Base-by-base conservation (phyloP, 2,888 invertebrate species). In the Drosophila rellima region DNA sequence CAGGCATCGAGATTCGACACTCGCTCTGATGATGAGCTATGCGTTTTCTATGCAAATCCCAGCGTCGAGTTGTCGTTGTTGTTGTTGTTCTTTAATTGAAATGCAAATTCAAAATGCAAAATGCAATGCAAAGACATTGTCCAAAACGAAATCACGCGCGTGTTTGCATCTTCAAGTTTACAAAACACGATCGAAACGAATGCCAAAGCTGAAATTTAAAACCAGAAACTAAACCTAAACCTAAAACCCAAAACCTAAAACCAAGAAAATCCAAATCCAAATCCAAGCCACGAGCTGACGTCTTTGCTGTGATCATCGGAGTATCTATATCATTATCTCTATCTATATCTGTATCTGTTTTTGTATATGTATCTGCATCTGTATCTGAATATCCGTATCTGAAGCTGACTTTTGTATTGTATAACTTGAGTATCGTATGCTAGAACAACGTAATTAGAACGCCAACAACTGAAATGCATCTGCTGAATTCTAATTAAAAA, bases 1-100 rank as follows among this genome's bases (percentile, higher is more conserved):
- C 59, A 45, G 40, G 67, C 73, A 55, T 77, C 47, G 78, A 67
- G 78, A 82, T 82, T 85, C 83, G 88, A 84, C 83, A 85, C 86
- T 71, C 68, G 70, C 67, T 17, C 67, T 78, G 84, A 83, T 88
- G 84, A 87, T 85, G 89, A 85, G 84, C 89, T 83, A 88, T 83
- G 82, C 77, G 79, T 65, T 86, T 88, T 85, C 76, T 83, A 88
- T 88, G 87, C 76, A 88, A 84, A 84, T 48, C 54, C 39, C 29
- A 39, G 35, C n/a, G 54, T n/a, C 39, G 35, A 35, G 18, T 40
- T 47, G 54, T 26, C n/a, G 17, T 2, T n/a, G 35, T 10, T 39
- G 29, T 18, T 51, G 40, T 29, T 55, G 62, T 37, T 18, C 44
- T 20, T 82, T 77, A 82, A 83, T 83, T 83, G 80, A 85, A 68